These are phyloP conservation scores for Tricholauxania praeusta DNA, from an alignment of 2,888 invertebrate species.

Conservation along the genomic window DNA sequence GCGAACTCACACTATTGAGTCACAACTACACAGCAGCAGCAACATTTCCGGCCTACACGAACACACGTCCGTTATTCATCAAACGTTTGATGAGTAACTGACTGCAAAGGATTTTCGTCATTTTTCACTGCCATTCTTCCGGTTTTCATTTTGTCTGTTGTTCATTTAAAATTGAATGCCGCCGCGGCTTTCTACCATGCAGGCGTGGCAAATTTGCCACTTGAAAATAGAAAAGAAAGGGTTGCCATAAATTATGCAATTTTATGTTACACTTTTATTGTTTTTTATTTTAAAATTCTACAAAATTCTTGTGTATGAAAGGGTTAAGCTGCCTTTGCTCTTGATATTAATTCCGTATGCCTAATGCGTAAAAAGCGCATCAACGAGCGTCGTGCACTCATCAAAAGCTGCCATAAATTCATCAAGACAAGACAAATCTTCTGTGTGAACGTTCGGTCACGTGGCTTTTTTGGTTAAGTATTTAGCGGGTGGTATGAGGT, in stretches of 20 bases:
- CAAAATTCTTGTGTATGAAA: neutral
- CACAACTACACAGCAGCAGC: neutral
- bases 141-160: neutral
- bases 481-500: too few relatives aligned
- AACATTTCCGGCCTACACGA: constrained; percentile 13
- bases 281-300: constrained; percentile 26
- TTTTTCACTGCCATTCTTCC: constrained; percentile 18
- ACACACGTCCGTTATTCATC: neutral
- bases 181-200: neutral
- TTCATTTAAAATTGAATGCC: neutral
- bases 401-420: constrained; percentile 43
- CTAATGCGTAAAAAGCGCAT: constrained; percentile 35
- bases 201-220: constrained; percentile 32
- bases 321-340: neutral
- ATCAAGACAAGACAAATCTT: constrained; percentile 43
- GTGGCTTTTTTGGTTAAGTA: constrained; percentile 35
- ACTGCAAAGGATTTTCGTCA: constrained; percentile 11
- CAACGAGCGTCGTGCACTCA: constrained; percentile 24
- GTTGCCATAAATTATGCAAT: constrained; percentile 44
- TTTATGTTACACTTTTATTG: constrained; percentile 40
- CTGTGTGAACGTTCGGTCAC: constrained; percentile 42
- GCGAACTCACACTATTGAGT: neutral
- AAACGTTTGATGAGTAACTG: constrained; percentile 30
- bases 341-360: constrained; percentile 10
- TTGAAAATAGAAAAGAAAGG: constrained; percentile 3